Conservation (phyloP, 1,140 invertebrate genomes). For the Drosophila lacteicornis region DNA sequence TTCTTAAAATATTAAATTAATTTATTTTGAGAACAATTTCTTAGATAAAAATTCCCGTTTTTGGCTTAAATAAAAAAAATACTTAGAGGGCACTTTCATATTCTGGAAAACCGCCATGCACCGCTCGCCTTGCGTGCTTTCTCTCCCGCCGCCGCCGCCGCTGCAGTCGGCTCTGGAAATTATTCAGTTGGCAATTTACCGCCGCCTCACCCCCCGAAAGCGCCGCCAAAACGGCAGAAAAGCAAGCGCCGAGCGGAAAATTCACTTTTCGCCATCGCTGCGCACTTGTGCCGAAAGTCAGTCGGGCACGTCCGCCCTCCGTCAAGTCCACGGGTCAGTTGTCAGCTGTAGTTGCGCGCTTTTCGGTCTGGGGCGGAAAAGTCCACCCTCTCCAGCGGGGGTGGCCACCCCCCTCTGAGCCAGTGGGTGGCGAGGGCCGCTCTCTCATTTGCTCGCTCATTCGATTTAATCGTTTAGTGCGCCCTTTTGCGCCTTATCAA, state of each 20-base stretch:
- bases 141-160: background rate
- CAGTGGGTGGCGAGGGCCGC: conserved; percentile 4
- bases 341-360: conserved; percentile 3
- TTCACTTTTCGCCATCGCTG: conserved; percentile 83
- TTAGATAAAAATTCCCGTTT: background rate
- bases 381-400: conserved; percentile 19
- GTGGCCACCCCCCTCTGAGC: conserved; percentile 10
- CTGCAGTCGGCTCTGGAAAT: conserved; percentile 52
- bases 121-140: conserved; percentile 29
- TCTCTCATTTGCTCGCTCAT: conserved; percentile 79
- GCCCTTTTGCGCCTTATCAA: conserved; percentile 82
- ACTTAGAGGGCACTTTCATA: background rate
- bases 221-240: conserved; percentile 43
- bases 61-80: no score
- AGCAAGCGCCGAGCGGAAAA: conserved; percentile 76
- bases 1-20: no score
- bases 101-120: conserved; percentile 17
- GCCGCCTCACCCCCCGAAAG: background rate
- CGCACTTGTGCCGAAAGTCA: conserved; percentile 81
- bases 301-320: conserved; percentile 74
- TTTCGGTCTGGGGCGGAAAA: conserved; percentile 8
- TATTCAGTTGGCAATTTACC: conserved; percentile 66
- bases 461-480: conserved; percentile 82
- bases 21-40: accelerated
- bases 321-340: conserved; percentile 39